Evolutionary conservation across 2,797 vertebrate genomes (phyloP), one percentile per base, ranked within the genome.

Genomic region (Salarias fasciatus): DNA sequence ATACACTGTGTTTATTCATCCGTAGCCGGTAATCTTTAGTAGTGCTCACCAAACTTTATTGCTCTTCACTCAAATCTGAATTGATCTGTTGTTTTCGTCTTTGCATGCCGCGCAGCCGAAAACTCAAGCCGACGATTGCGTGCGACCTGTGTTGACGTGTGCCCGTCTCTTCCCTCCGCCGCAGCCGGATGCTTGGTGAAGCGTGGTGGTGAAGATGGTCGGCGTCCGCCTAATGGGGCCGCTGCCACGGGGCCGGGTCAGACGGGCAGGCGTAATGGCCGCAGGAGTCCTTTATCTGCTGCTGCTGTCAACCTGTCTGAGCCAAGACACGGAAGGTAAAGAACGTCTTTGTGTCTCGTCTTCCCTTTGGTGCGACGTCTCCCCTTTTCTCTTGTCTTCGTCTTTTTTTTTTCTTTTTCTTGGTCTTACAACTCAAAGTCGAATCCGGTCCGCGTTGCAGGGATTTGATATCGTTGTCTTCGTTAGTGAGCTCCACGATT

Each of bases 321-420:
- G 89, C 75, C 92, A 94, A 81, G 92, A 93, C 63, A 79, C 91
- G 6, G 93, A 94, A 72, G 93, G 93, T 94, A 88, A 74, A 81
- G 36, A 5, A 36, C 14, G 15, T 43, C 0, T 31, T 44, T 43
- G 4, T 31, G 11, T 54, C 9, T 12, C 28, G 12, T 47, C 28
- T 42, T 8, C 37, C 11, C 33, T 9, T 35, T 9, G 33, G 18
- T 24, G 18, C 18, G 18, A 24, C 29, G 9, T 53, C 9, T 11
- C 28, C 13, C 46, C 24, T 9, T 44, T 8, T 38, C 11, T 18
- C 49, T 31, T 14, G 18, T 24, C 29, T 51, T 43, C 35, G 8
- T 40, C 31, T 64, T 28, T 5, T 37, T 7, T 10, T 45, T 9
- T 57, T 6, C 57, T 35, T 37, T 56, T 2, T 29, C n/a, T 29